Conservation (phyloP, 2,113 vertebrate species). For the Chunga burmeisteri region DNA sequence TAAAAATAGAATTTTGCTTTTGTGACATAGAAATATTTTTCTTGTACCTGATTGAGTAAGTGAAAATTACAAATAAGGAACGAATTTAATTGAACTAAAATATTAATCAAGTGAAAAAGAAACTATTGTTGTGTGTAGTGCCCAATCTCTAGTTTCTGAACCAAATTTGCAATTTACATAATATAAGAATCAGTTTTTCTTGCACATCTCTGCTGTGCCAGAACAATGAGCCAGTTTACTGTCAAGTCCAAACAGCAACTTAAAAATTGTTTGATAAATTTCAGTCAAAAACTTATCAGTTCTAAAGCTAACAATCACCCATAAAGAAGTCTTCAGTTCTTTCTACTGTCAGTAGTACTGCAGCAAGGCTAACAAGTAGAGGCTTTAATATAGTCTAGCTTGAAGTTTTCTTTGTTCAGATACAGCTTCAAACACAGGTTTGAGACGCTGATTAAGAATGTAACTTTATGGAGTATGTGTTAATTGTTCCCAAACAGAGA, state of each 20-base stretch:
- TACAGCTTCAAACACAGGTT: slow-evolving; percentile 22
- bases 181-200: background rate
- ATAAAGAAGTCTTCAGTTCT: background rate
- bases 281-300: background rate
- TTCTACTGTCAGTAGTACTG: background rate
- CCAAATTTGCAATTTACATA: background rate
- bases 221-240: background rate
- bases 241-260: background rate
- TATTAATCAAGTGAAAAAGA: background rate
- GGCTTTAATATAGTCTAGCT: background rate
- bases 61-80: background rate
- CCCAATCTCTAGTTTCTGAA: background rate
- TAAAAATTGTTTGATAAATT: background rate
- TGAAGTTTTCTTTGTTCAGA: slow-evolving; percentile 9
- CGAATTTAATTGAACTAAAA: background rate
- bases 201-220: fast-evolving
- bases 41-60: background rate
- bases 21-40: background rate
- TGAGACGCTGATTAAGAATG: slow-evolving; percentile 16
- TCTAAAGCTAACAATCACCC: background rate
- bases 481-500: background rate
- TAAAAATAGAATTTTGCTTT: background rate
- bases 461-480: background rate
- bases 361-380: background rate
- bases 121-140: background rate